These are phyloP conservation scores for Clarias batrachus DNA, from an alignment of 2,113 vertebrate genomes.

Conservation along the genomic window DNA sequence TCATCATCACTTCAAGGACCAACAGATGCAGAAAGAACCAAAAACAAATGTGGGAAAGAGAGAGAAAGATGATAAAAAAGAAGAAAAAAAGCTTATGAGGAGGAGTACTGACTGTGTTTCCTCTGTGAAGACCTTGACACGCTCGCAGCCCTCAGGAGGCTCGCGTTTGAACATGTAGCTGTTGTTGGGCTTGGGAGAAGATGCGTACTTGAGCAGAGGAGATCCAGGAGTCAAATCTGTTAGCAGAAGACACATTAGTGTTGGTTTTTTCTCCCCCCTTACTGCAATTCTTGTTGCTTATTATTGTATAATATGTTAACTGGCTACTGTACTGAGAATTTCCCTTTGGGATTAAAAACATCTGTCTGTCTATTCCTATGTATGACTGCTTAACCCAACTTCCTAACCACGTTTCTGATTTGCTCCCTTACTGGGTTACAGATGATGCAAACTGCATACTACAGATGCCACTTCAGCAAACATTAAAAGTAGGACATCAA, in stretches of 20 bases:
- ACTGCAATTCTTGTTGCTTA: too few species aligned
- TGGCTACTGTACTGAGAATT: too few species aligned
- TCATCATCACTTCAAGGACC: conserved; percentile 41
- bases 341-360: too few species aligned
- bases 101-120: conserved; percentile 55
- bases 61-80: conserved; percentile 2
- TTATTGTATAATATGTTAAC: too few species aligned
- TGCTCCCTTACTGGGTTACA: background rate
- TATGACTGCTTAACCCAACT: too few species aligned
- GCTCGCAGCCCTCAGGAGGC: conserved; percentile 56
- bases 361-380: too few species aligned
- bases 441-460: background rate
- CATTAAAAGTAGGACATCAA: background rate
- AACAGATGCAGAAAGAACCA: conserved; percentile 12
- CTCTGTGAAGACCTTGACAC: conserved; percentile 57
- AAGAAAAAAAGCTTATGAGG: background rate
- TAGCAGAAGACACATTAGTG: background rate
- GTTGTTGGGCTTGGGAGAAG: conserved; percentile 57
- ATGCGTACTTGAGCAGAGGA: conserved; percentile 52
- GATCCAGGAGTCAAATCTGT: conserved; percentile 49
- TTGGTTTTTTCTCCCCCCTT: background rate
- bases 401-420: background rate
- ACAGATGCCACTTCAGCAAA: background rate
- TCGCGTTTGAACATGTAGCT: conserved; percentile 58
- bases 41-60: conserved; percentile 22